Base-by-base conservation (phyloP, 2,113 vertebrate genomes). In the Ameiurus melas region DNA sequence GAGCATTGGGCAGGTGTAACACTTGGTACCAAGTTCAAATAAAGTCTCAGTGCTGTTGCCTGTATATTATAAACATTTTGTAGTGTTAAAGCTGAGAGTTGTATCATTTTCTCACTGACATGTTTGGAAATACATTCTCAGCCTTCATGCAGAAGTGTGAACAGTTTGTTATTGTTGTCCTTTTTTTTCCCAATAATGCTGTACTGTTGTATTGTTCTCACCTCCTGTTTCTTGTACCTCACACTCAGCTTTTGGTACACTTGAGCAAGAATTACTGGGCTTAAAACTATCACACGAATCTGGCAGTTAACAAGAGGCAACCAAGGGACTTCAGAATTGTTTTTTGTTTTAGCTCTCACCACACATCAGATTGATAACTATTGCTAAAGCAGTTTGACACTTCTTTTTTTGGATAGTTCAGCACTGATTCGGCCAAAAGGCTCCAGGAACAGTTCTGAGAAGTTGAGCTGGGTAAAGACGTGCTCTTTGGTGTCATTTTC, bases 141-240 rank as follows among this genome's bases (percentile, higher is more conserved):
- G 60, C 36, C 82, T 25, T 25, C 43, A 12, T 39, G 33, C 33
- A 83, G 60, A 68, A 30, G 60, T 68, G 82, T 84, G 82, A 84
- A 84, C 22, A 84, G 36, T 83, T 84, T 66, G 60, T 51, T 60
- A 83, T 64, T 51, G 47, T 51, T 36, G 20, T 60, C 19, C 25
- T 36, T 12, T 3, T 22, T 62, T 82, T 39, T 39, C 4, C 9
- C 5, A 0, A 36, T 58, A 53, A 78, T 53, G 43, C 27, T 78
- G 43, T 13, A 2, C 17, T 60, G 55, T 60, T 39, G n/a, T 83
- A n/a, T 84, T 66, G 39, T 84, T 84, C 82, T 84, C 82, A 84
- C 82, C 36, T 84, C 39, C 27, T 68, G 60, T 84, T 47, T 84
- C 62, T 47, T 84, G 82, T 47, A 47, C 66, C 13, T 66, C 82